Percentiles rank a stretch among this genome's conserved stretches.
Conservation (phyloP, 2,113 vertebrate species). For the Saccopteryx leptura region DNA sequence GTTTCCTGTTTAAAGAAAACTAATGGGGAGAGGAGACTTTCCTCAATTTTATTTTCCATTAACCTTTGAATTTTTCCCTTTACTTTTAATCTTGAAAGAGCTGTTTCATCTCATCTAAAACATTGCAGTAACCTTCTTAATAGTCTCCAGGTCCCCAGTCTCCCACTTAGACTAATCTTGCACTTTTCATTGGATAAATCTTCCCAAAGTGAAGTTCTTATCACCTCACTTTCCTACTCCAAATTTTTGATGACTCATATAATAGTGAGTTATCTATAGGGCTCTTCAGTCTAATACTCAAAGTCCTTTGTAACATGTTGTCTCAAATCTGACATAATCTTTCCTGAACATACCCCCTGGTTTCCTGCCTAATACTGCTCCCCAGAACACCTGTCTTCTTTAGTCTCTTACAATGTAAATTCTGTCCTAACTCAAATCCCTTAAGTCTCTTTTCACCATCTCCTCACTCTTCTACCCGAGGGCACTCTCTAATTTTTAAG, state of each 20-base stretch:
- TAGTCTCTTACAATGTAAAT: not conserved
- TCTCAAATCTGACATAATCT: not conserved
- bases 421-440: not conserved
- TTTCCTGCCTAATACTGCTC: not conserved
- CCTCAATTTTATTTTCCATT: slow-evolving; percentile 31
- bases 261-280: not conserved
- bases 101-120: slow-evolving; percentile 37
- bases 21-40: not conserved
- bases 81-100: slow-evolving; percentile 22
- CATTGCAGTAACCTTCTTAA: not conserved
- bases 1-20: slow-evolving; percentile 40
- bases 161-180: not conserved
- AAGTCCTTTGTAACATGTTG: not conserved
- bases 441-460: slow-evolving; percentile 26
- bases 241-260: not conserved
- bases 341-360: not conserved
- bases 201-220: slow-evolving; percentile 35
- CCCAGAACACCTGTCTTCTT: not conserved
- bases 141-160: not conserved
- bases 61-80: slow-evolving; percentile 7
- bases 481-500: slow-evolving; percentile 65
- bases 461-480: slow-evolving; percentile 71
- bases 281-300: not conserved
- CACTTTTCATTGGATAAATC: slow-evolving; percentile 24
- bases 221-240: not conserved